These are phyloP conservation scores for Styela clava DNA, from an alignment of 23 tunicate genomes.

Conservation along the genomic window DNA sequence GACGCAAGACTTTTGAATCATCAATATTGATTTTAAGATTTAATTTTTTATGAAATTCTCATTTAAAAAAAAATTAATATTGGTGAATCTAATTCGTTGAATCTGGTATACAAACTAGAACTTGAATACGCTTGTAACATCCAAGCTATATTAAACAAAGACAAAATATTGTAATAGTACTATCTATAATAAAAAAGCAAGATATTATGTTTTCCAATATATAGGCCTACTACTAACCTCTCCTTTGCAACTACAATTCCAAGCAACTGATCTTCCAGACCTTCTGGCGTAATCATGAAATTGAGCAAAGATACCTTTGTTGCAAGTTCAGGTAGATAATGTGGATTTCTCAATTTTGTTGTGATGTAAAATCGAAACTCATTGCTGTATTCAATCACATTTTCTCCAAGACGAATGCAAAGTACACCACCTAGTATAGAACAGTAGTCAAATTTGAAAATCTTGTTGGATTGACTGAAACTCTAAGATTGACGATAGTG, in stretches of 20 bases:
- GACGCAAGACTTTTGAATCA: no score
- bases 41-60: no score
- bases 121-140: background rate
- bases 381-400: constrained; percentile 88
- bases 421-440: constrained; percentile 59
- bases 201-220: no score
- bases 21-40: no score
- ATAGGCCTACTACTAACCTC: no score
- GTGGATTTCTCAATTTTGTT: constrained; percentile 97
- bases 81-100: background rate
- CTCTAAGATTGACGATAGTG: background rate
- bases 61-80: background rate
- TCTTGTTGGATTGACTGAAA: background rate
- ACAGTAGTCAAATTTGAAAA: background rate
- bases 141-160: background rate
- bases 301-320: constrained; percentile 99
- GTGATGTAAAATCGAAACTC: constrained; percentile 99
- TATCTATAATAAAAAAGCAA: no score
- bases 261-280: constrained; percentile 95
- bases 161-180: no score
- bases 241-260: constrained; percentile 99
- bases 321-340: constrained; percentile 93
- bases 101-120: background rate
- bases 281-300: constrained; percentile 99
- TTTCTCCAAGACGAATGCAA: constrained; percentile 93